Conservation (phyloP, 30 jellyfish, hydroid and myxozoan species). For the Chironex yamaguchii region DNA sequence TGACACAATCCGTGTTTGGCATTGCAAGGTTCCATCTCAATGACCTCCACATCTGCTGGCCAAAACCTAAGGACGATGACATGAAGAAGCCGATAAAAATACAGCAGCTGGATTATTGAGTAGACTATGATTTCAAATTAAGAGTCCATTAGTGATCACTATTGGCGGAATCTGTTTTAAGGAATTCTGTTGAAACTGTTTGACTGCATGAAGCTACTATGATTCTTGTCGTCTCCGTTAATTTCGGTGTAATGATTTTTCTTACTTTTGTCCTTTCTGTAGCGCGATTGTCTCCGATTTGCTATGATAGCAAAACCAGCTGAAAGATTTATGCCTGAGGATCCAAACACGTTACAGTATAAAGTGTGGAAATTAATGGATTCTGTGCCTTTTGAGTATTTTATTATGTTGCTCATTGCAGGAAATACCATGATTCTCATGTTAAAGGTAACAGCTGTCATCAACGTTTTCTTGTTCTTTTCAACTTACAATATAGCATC, state of each 20-base stretch:
- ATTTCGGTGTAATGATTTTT: not conserved
- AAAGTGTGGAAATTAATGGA: constrained; percentile 97
- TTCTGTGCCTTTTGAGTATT: constrained; percentile 96
- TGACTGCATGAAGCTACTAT: not conserved
- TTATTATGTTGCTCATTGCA: constrained; percentile 94
- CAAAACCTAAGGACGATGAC: no score
- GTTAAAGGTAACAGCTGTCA: constrained; percentile 83
- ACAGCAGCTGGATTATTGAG: no score
- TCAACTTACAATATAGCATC: no score
- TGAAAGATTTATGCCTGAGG: constrained; percentile 98
- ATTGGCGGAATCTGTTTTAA: not conserved
- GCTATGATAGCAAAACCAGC: constrained; percentile 99
- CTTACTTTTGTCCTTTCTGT: not conserved
- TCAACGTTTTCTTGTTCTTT: no score
- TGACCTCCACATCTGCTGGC: no score
- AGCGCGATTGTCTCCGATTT: constrained; percentile 96
- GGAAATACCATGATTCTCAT: constrained; percentile 97
- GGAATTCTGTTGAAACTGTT: not conserved
- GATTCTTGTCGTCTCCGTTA: not conserved
- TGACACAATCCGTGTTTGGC: no score
- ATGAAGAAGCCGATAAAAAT: no score
- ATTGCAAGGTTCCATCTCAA: no score
- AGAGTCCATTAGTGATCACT: not conserved
- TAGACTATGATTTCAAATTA: no score
- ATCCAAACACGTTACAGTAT: constrained; percentile 96